Conservation (phyloP, 2,888 invertebrate genomes). For the Drosophila acutilabella region DNA sequence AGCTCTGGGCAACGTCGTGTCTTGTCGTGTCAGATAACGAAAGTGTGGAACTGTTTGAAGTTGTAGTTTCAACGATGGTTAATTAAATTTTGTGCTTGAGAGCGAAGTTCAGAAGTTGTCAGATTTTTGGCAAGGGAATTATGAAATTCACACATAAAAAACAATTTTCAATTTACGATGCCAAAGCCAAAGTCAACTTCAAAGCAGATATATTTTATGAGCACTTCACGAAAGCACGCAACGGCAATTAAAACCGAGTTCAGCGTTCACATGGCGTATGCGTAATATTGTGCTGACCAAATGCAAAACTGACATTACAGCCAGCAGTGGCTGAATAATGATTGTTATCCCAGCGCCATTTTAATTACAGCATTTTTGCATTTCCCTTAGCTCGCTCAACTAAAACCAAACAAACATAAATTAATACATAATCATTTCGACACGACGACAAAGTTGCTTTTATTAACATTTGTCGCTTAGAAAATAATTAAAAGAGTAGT, state of each 20-base stretch:
- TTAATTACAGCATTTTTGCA: slow-evolving; percentile 61
- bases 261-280: slow-evolving; percentile 64
- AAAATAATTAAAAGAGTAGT: slow-evolving; percentile 10
- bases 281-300: slow-evolving; percentile 52
- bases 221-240: slow-evolving; percentile 62
- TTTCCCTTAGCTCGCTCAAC: slow-evolving; percentile 17
- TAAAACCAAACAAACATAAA: slow-evolving; percentile 30
- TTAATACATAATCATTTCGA: slow-evolving; percentile 20
- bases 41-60: background rate
- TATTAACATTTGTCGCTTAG: slow-evolving; percentile 5
- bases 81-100: slow-evolving; percentile 23
- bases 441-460: slow-evolving; percentile 21
- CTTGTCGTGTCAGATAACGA: slow-evolving; percentile 23
- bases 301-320: slow-evolving; percentile 26
- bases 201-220: slow-evolving; percentile 53
- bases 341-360: slow-evolving; percentile 53
- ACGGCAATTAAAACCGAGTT: slow-evolving; percentile 68
- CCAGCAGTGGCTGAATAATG: slow-evolving; percentile 32
- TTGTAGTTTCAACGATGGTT: slow-evolving; percentile 6
- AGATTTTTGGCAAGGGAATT: slow-evolving; percentile 1
- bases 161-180: slow-evolving; percentile 37
- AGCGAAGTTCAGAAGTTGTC: slow-evolving; percentile 4
- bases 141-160: background rate
- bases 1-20: slow-evolving; percentile 20
- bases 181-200: slow-evolving; percentile 22